Evolutionary conservation across 1,140 invertebrate genomes (phyloP).

Genomic region (Nixonia krombeini): DNA sequence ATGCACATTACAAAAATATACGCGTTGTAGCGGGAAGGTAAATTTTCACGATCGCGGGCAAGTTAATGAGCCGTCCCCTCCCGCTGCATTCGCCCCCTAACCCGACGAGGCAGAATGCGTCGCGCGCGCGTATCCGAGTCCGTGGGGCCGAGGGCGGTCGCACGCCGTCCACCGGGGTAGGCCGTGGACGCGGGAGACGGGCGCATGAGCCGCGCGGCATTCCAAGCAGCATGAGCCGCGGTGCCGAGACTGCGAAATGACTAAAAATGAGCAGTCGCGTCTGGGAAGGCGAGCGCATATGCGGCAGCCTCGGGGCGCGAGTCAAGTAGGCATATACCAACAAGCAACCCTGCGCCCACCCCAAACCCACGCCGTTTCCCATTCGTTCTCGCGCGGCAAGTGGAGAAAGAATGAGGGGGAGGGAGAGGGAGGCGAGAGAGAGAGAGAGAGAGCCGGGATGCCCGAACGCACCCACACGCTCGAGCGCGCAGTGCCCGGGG

Average conservation of each 20-base stretch:
- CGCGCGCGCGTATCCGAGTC: too few relatives aligned
- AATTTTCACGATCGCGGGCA: too few relatives aligned
- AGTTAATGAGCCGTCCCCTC: too few relatives aligned
- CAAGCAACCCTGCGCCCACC: neutral
- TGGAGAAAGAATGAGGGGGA: constrained; percentile 17
- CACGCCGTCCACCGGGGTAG: constrained; percentile 32
- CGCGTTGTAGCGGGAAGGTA: too few relatives aligned
- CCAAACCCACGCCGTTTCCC: constrained; percentile 11
- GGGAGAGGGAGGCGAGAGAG: too few relatives aligned
- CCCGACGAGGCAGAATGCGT: too few relatives aligned
- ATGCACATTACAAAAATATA: too few relatives aligned
- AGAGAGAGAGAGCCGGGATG: neutral
- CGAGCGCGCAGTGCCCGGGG: constrained; percentile 3
- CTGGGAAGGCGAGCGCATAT: neutral
- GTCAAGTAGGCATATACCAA: constrained; percentile 8
- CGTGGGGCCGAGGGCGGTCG: too few relatives aligned
- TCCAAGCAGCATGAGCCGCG: neutral
- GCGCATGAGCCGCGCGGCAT: neutral
- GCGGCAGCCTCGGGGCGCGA: constrained; percentile 14
- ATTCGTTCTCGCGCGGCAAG: too few relatives aligned
- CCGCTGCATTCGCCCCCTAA: too few relatives aligned
- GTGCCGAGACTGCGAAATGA: neutral
- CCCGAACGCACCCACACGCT: neutral
- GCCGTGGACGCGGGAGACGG: neutral
- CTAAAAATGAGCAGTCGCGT: neutral